These are phyloP conservation scores for Megatriorchis doriae DNA, from an alignment of 2,113 vertebrate genomes.

Conservation along the genomic window DNA sequence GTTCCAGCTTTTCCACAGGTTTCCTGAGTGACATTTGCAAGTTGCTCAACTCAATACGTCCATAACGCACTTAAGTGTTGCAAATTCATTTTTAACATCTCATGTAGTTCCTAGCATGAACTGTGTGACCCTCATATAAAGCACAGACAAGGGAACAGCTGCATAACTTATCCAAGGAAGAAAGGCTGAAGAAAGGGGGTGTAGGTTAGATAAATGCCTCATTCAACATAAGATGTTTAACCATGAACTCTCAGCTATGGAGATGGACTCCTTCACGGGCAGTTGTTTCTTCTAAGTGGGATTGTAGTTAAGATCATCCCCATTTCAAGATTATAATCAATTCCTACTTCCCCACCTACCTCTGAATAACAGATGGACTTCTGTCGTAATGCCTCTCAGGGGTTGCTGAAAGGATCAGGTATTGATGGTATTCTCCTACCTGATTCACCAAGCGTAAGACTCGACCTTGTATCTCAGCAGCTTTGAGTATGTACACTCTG, in stretches of 20 bases:
- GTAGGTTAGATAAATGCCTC: background rate
- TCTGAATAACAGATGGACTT: background rate
- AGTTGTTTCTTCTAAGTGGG: background rate
- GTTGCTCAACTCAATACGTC: background rate
- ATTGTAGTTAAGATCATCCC: background rate
- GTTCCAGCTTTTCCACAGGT: background rate
- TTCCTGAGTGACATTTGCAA: background rate
- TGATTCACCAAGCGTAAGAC: background rate
- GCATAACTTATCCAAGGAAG: background rate
- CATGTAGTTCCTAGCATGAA: background rate
- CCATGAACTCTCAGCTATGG: background rate
- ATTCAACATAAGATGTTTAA: background rate
- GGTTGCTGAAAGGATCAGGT: background rate
- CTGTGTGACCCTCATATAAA: background rate
- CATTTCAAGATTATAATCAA: background rate
- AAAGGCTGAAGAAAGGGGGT: background rate
- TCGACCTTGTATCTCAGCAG: background rate
- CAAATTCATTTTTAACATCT: background rate
- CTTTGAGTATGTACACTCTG: background rate
- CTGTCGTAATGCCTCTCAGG: background rate
- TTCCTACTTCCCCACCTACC: background rate
- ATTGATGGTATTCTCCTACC: background rate
- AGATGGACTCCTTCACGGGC: background rate
- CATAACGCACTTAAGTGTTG: background rate
- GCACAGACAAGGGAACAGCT: background rate